Evolutionary conservation across 2,113 vertebrate genomes (phyloP).

Genomic region (Phaetusa simplex): DNA sequence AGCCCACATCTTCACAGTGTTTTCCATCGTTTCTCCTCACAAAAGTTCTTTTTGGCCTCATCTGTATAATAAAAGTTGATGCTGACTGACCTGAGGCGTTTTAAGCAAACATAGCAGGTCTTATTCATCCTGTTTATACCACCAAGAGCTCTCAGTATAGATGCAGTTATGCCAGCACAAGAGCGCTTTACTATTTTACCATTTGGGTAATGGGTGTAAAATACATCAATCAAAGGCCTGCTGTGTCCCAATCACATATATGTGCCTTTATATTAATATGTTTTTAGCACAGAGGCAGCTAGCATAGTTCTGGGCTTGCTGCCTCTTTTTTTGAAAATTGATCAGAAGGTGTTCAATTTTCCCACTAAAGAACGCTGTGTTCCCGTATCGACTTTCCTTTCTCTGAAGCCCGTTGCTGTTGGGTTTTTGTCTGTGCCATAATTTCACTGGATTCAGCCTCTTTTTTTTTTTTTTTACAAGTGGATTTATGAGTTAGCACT

Average conservation of each 20-base stretch:
- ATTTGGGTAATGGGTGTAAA: neutral
- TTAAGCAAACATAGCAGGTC: neutral
- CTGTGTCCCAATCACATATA: neutral
- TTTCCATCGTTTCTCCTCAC: neutral
- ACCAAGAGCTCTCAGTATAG: neutral
- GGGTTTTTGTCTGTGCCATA: neutral
- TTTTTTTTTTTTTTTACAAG: neutral
- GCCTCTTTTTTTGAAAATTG: neutral
- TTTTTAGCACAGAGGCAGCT: neutral
- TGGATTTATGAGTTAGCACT: neutral
- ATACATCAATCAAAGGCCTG: neutral
- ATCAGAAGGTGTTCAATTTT: slow-evolving; percentile 25
- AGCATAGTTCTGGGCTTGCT: neutral
- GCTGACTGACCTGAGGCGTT: neutral
- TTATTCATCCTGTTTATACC: neutral
- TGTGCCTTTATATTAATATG: neutral
- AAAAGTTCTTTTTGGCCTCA: neutral
- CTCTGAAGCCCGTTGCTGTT: neutral
- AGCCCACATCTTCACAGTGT: neutral
- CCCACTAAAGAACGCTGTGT: neutral
- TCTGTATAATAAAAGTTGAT: neutral
- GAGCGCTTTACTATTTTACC: neutral
- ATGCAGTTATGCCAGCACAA: neutral
- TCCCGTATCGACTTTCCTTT: neutral
- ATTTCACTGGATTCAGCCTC: neutral